Base-by-base conservation (phyloP, 2,113 vertebrate genomes). In the Tauraco erythrolophus region DNA sequence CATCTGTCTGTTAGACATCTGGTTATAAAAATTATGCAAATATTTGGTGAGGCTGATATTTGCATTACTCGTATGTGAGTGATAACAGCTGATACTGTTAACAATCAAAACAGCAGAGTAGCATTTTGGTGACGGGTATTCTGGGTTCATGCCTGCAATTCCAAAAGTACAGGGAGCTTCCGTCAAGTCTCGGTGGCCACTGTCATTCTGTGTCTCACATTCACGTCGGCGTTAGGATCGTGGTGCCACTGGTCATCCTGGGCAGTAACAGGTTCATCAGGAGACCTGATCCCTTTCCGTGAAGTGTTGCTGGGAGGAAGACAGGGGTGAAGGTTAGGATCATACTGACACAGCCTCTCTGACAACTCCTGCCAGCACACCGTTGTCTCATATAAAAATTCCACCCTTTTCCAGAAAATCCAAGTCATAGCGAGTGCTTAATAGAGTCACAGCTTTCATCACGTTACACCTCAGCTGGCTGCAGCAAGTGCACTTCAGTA, bases 21-120 rank as follows among this genome's bases (percentile, higher is more conserved):
- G 94, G 57, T 92, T 94, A 75, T 84, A 95, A 78, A 91, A 88
- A 84, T 86, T 70, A 95, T 41, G 82, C 69, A 96, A 86, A 66
- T 68, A 51, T 82, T 88, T 84, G 25, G 13, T 94, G 80, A 89
- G 39, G 30, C 23, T 88, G 75, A 2, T 61, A 50, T 95, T 89
- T 95, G 56, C 48, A 45, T 95, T 85, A 25, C 37, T 70, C 66
- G 25, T 53, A 23, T 56, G 22, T 45, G 58, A 72, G 10, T 18
- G 46, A 5, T 66, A 88, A 46, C 58, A 57, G 43, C 22, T n/a
- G 56, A 62, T 85, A 18, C 2, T 2, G 58, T 50, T 89, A 77
- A 76, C 46, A 27, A 30, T 28, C 53, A 21, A 31, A 89, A 14
- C 31, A 54, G 57, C 8, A 50, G 53, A 68, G 60, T 5, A 61